Conservation (phyloP, 2,113 vertebrate species). For the Gobiocypris rarus region DNA sequence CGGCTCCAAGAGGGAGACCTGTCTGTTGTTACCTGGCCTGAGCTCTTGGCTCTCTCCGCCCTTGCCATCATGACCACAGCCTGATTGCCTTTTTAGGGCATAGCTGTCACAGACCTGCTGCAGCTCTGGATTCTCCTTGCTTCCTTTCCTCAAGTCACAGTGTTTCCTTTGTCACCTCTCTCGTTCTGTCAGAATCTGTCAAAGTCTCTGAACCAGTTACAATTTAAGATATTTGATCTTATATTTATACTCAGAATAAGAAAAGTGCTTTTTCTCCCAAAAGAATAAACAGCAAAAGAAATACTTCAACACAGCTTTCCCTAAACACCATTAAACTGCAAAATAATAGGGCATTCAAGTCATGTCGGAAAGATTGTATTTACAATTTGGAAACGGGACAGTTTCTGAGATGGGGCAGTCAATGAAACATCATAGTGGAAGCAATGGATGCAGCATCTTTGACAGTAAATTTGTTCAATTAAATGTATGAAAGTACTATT, state of each 20-base stretch:
- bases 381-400: background rate
- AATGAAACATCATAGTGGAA: background rate
- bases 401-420: background rate
- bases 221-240: background rate
- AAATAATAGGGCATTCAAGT: background rate
- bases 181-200: background rate
- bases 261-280: background rate
- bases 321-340: background rate
- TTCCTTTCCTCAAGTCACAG: conserved; percentile 23
- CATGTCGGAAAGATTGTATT: background rate
- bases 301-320: too few species aligned
- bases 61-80: conserved; percentile 46
- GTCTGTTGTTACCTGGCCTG: conserved; percentile 46
- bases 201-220: background rate
- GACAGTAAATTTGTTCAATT: background rate
- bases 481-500: background rate
- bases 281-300: background rate
- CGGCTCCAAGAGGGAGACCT: conserved; percentile 4
- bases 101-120: conserved; percentile 49
- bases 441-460: background rate
- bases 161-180: background rate
- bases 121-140: conserved; percentile 33
- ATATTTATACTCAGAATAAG: background rate
- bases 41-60: conserved; percentile 13
- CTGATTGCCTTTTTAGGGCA: conserved; percentile 65